Percentiles rank a stretch among this genome's conserved stretches.
These are phyloP conservation scores for Pseudococcus viburni DNA, from an alignment of 2,888 invertebrate species.

Conservation along the genomic window DNA sequence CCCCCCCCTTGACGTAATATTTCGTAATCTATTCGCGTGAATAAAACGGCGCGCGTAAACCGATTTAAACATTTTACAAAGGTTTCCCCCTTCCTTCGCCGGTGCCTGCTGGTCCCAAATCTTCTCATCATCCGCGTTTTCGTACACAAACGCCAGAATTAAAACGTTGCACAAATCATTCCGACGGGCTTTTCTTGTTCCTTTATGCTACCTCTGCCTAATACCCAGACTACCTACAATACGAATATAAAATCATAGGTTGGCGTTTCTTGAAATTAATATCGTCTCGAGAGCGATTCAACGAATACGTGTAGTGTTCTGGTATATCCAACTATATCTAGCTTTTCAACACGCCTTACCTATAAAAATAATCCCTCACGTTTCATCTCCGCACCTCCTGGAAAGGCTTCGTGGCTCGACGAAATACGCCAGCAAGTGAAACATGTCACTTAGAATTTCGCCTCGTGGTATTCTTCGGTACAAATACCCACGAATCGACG, in stretches of 20 bases:
- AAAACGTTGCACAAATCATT: constrained; percentile 25
- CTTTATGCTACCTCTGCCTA: not conserved
- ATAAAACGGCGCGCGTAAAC: constrained; percentile 3
- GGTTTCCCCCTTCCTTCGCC: not conserved
- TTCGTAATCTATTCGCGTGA: constrained; percentile 20
- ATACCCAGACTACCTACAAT: too few species aligned
- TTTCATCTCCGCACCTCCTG: not conserved
- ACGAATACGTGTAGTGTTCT: too few species aligned
- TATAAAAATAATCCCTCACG: constrained; percentile 15
- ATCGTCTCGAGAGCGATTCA: not conserved
- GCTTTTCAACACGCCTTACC: not conserved
- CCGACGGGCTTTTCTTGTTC: not conserved
- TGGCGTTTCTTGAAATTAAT: constrained; percentile 23
- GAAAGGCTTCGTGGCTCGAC: not conserved
- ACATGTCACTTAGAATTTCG: not conserved
- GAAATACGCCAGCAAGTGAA: not conserved
- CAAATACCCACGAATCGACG: too few species aligned
- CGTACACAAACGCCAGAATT: not conserved
- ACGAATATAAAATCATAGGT: not conserved
- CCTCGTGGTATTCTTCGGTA: not conserved
- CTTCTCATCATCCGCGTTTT: not conserved
- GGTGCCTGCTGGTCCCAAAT: not conserved
- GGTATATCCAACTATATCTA: not conserved
- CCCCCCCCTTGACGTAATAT: not conserved
- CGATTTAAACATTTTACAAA: constrained; percentile 25